Conservation (phyloP, 2,113 vertebrate species). For the Pterocles gutturalis region DNA sequence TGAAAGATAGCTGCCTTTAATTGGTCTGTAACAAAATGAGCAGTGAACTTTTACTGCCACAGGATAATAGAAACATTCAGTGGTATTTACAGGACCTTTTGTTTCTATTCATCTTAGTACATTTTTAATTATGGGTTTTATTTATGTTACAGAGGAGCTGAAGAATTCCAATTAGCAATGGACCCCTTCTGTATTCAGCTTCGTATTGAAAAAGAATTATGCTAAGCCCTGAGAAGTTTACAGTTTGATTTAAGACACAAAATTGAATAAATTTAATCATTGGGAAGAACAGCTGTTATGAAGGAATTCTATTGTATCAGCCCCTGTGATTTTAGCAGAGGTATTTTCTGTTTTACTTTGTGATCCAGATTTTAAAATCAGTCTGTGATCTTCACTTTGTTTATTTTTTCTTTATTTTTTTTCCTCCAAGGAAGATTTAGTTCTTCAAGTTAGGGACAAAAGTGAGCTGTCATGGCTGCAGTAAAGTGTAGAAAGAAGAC, state of each 20-base stretch:
- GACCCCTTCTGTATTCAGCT: neutral
- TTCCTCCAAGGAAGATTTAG: neutral
- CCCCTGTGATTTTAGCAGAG: neutral
- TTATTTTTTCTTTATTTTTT: neutral
- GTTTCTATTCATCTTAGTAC: constrained; percentile 38
- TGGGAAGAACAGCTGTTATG: neutral
- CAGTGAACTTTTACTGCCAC: neutral
- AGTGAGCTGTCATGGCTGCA: neutral
- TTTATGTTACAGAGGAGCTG: neutral
- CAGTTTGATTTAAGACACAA: neutral
- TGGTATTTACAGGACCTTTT: constrained; percentile 41
- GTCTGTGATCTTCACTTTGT: neutral
- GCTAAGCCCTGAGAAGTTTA: neutral
- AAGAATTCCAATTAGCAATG: neutral
- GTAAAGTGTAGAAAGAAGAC: neutral
- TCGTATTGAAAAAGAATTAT: neutral
- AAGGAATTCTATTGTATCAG: neutral
- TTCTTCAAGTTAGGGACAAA: neutral
- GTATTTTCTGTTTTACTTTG: neutral
- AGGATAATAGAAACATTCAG: neutral
- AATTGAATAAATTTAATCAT: neutral
- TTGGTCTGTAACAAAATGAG: constrained; percentile 18
- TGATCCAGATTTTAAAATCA: neutral
- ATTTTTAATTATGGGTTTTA: constrained; percentile 18
- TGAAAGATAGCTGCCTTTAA: constrained; percentile 8